phyloP scores from a whole-genome alignment of 2,113 vertebrate genomes.

The Elachura formosa region DNA sequence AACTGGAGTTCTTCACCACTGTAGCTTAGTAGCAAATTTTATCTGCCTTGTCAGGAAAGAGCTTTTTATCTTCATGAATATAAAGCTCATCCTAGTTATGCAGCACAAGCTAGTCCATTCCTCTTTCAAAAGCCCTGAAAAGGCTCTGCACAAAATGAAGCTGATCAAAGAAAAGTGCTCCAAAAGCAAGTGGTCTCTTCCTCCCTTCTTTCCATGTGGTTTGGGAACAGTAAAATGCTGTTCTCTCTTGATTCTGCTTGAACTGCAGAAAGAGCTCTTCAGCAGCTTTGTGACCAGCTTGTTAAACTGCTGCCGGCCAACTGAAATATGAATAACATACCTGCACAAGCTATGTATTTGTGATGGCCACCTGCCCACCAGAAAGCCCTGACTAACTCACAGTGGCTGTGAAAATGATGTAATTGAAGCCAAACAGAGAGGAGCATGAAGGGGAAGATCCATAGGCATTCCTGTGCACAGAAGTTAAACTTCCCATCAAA shows the following conservation, averaged over 20 bases:
- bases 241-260: neutral
- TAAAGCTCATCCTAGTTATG: neutral
- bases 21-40: neutral
- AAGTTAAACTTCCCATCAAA: neutral
- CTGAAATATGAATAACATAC: neutral
- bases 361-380: neutral
- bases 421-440: neutral
- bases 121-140: slow-evolving; percentile 15
- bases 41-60: neutral
- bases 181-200: neutral
- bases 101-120: neutral
- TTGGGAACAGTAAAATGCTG: neutral
- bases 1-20: neutral
- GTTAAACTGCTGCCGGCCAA: neutral
- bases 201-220: neutral
- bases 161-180: neutral
- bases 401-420: neutral
- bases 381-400: neutral
- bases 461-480: neutral
- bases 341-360: neutral
- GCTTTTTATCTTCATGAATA: neutral
- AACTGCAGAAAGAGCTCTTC: slow-evolving; percentile 6
- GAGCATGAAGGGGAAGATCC: neutral
- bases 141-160: neutral
- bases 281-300: neutral